Evolutionary conservation across 2,888 invertebrate species (phyloP).

Genomic region (Lucinisca nassula): DNA sequence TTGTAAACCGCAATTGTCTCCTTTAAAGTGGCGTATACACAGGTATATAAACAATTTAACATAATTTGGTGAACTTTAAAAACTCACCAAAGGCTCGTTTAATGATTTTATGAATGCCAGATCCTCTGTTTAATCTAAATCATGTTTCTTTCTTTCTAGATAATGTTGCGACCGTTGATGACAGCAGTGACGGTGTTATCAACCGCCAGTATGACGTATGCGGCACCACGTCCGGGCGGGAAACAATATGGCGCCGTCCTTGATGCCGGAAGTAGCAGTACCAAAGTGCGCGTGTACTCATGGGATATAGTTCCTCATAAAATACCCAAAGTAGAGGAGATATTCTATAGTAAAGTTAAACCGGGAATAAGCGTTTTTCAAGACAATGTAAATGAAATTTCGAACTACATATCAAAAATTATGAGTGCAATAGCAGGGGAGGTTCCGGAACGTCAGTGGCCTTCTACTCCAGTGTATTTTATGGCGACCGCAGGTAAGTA

Average conservation of each 20-base stretch:
- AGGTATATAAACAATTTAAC: no score
- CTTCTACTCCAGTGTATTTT: constrained; percentile 88
- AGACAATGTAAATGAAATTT: constrained; percentile 54
- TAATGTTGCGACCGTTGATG: neutral
- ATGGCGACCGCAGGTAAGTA: constrained; percentile 88
- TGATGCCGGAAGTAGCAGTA: constrained; percentile 89
- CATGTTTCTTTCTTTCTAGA: neutral
- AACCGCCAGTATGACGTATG: neutral
- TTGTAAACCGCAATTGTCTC: no score
- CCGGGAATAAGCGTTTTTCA: constrained; percentile 75
- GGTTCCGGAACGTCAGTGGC: constrained; percentile 84
- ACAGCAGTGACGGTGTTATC: neutral
- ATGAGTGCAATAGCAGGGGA: constrained; percentile 84
- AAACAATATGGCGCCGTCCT: constrained; percentile 88
- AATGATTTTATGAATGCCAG: neutral
- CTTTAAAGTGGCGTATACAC: no score
- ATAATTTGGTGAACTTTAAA: no score
- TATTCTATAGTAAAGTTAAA: constrained; percentile 72
- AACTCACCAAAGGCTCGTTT: neutral
- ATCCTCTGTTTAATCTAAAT: no score
- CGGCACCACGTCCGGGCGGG: neutral
- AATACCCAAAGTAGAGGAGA: constrained; percentile 69
- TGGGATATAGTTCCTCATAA: constrained; percentile 80
- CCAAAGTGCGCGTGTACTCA: constrained; percentile 88
- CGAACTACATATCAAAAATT: constrained; percentile 84